Conservation (phyloP, 2,888 invertebrate genomes). For the Drosophila eohydei region DNA sequence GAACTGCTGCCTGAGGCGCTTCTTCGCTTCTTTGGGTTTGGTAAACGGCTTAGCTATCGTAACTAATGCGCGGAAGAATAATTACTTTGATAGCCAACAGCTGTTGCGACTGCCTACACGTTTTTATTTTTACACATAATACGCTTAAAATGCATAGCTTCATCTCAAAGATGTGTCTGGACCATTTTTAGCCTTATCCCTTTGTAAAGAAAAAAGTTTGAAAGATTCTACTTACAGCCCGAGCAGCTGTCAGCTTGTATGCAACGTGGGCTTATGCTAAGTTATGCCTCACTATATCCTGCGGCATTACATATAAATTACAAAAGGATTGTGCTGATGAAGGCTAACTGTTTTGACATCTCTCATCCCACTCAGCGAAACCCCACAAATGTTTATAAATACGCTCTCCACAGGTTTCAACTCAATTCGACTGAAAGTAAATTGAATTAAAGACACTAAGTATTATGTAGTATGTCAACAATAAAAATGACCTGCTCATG, state of each 20-base stretch:
- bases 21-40: neutral
- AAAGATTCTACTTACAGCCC: slow-evolving; percentile 17
- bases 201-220: slow-evolving; percentile 21
- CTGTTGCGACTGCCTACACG: slow-evolving; percentile 33
- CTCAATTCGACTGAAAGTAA: slow-evolving; percentile 2
- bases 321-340: slow-evolving; percentile 8
- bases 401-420: neutral
- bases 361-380: neutral
- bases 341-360: slow-evolving; percentile 19
- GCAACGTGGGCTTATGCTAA: slow-evolving; percentile 46
- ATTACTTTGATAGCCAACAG: slow-evolving; percentile 19
- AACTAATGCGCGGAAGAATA: slow-evolving; percentile 15
- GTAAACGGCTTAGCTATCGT: slow-evolving; percentile 15
- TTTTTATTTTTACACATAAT: slow-evolving; percentile 18
- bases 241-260: slow-evolving; percentile 21
- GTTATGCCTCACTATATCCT: slow-evolving; percentile 27
- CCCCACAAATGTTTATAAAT: slow-evolving; percentile 16
- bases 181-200: slow-evolving; percentile 9
- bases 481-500: neutral
- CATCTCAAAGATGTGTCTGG: neutral
- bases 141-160: slow-evolving; percentile 25
- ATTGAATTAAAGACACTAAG: slow-evolving; percentile 2
- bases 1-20: slow-evolving; percentile 4
- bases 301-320: slow-evolving; percentile 28
- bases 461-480: slow-evolving; percentile 1